Evolutionary conservation across 2,888 invertebrate species (phyloP).

Genomic region (Polylopha cassiicola): DNA sequence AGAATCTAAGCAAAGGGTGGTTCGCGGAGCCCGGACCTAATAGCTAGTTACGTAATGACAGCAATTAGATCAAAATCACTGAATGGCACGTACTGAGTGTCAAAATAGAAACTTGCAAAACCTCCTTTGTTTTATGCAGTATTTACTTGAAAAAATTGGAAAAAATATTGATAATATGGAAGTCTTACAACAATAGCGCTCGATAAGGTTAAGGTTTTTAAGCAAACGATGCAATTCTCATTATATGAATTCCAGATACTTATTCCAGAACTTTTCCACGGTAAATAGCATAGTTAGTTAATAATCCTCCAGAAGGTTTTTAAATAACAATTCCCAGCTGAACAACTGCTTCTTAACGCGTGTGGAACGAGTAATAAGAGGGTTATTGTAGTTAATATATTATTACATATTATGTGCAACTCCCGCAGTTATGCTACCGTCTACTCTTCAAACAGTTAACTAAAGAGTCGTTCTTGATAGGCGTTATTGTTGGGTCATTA

Average conservation of each 20-base stretch:
- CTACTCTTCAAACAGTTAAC: conserved; percentile 17
- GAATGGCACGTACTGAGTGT: too few species aligned
- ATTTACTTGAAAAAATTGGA: too few species aligned
- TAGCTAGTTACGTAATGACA: conserved; percentile 54
- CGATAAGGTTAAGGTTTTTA: too few species aligned
- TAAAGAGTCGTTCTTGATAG: conserved; percentile 15
- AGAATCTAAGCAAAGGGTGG: conserved; percentile 38
- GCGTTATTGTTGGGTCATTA: conserved; percentile 17
- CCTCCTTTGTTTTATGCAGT: too few species aligned
- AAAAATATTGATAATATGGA: too few species aligned
- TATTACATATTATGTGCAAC: conserved; percentile 9
- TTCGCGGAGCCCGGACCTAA: conserved; percentile 39
- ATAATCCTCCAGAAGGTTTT: conserved; percentile 13
- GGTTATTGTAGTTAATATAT: conserved; percentile 18
- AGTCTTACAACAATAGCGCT: too few species aligned
- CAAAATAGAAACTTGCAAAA: too few species aligned
- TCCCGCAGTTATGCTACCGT: conserved; percentile 18
- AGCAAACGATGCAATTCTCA: too few species aligned
- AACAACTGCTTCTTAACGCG: conserved; percentile 7
- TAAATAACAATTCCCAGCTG: conserved; percentile 10
- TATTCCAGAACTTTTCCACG: too few species aligned
- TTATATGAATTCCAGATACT: too few species aligned
- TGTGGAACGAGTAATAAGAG: conserved; percentile 16
- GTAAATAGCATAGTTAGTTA: too few species aligned
- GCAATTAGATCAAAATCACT: conserved; percentile 50